Conservation (phyloP, 1,140 invertebrate species). For the Ceratina japonica region DNA sequence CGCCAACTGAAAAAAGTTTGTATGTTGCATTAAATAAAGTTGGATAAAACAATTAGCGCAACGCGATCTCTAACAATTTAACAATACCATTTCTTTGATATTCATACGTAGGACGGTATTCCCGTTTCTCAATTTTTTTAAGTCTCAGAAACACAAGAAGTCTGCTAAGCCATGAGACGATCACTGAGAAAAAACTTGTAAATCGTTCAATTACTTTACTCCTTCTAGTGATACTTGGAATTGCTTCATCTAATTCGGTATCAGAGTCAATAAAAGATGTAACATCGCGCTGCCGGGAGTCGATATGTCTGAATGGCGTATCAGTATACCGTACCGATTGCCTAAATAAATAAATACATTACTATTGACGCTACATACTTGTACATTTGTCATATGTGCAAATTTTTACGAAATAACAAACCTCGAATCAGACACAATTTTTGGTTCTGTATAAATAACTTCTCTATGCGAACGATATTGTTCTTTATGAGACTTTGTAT, state of each 20-base stretch:
- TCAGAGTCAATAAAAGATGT: slow-evolving; percentile 67
- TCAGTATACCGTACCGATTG: slow-evolving; percentile 46
- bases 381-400: neutral
- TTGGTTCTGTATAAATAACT: slow-evolving; percentile 58
- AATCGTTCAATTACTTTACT: slow-evolving; percentile 57
- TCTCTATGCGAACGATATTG: slow-evolving; percentile 57
- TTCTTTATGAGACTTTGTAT: slow-evolving; percentile 66
- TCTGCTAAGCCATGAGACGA: slow-evolving; percentile 56
- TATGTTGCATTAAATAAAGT: neutral
- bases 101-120: slow-evolving; percentile 60
- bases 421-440: slow-evolving; percentile 44
- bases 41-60: slow-evolving; percentile 2
- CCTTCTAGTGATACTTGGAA: slow-evolving; percentile 40
- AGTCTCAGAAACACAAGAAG: slow-evolving; percentile 63
- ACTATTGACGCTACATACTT: neutral
- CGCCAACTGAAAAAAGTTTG: slow-evolving; percentile 56
- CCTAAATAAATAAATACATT: slow-evolving; percentile 33
- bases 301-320: slow-evolving; percentile 14
- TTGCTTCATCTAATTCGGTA: slow-evolving; percentile 66
- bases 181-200: slow-evolving; percentile 44
- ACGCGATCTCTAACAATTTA: slow-evolving; percentile 5
- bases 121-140: slow-evolving; percentile 57
- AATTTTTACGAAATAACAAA: slow-evolving; percentile 36
- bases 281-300: slow-evolving; percentile 38
- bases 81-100: slow-evolving; percentile 57